Evolutionary conservation across 2,888 invertebrate species (phyloP).

Genomic region (Brachycybe producta): DNA sequence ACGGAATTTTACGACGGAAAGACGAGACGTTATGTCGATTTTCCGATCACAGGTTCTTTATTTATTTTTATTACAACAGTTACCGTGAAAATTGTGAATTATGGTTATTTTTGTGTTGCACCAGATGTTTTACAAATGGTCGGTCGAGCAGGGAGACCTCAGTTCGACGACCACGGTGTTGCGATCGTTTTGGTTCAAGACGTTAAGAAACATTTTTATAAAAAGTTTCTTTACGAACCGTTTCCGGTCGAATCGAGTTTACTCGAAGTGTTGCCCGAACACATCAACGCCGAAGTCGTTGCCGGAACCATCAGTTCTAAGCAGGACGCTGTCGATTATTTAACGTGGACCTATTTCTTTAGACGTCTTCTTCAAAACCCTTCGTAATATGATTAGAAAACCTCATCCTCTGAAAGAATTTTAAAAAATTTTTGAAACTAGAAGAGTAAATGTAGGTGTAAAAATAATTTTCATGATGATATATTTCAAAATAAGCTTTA

Average conservation of each 20-base stretch:
- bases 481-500: too few species aligned
- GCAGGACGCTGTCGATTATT: slow-evolving; percentile 86
- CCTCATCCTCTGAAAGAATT: too few species aligned
- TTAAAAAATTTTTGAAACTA: too few species aligned
- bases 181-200: slow-evolving; percentile 68
- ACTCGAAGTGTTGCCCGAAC: slow-evolving; percentile 80
- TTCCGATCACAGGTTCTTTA: slow-evolving; percentile 76
- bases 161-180: slow-evolving; percentile 78
- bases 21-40: slow-evolving; percentile 90
- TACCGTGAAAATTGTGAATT: slow-evolving; percentile 1
- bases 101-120: slow-evolving; percentile 4
- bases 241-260: slow-evolving; percentile 94
- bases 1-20: slow-evolving; percentile 99
- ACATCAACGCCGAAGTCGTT: slow-evolving; percentile 86
- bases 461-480: too few species aligned
- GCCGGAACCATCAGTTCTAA: slow-evolving; percentile 88
- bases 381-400: too few species aligned
- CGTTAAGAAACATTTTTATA: slow-evolving; percentile 95
- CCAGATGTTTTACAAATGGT: slow-evolving; percentile 97
- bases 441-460: too few species aligned
- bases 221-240: slow-evolving; percentile 96
- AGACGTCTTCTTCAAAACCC: slow-evolving; percentile 83
- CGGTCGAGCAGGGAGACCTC: slow-evolving; percentile 94
- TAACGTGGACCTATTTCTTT: slow-evolving; percentile 98
- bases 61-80: neutral